Evolutionary conservation across 2,888 invertebrate species (phyloP).

Genomic region (Pseudoips prasinana): DNA sequence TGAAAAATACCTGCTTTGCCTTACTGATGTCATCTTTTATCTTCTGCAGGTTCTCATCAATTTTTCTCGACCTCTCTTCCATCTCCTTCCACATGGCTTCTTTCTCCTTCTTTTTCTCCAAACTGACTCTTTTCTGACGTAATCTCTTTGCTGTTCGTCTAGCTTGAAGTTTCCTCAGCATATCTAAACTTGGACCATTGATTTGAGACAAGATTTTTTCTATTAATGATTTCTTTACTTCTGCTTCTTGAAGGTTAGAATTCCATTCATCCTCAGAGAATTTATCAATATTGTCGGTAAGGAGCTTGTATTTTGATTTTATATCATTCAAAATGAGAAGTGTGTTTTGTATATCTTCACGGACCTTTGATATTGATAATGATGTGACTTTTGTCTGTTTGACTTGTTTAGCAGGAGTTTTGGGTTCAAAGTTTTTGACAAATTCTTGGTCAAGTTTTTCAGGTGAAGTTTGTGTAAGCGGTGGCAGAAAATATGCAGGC

Average conservation of each 20-base stretch:
- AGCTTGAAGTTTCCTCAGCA: slow-evolving; percentile 63
- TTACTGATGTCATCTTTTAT: slow-evolving; percentile 84
- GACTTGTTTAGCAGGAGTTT: slow-evolving; percentile 9
- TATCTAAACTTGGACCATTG: slow-evolving; percentile 59
- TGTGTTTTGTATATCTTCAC: slow-evolving; percentile 41
- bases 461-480: slow-evolving; percentile 4
- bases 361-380: slow-evolving; percentile 43
- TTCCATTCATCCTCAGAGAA: slow-evolving; percentile 82
- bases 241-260: slow-evolving; percentile 69
- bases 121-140: slow-evolving; percentile 64
- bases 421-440: slow-evolving; percentile 46
- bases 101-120: slow-evolving; percentile 57
- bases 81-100: slow-evolving; percentile 58
- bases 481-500: slow-evolving; percentile 38
- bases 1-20: slow-evolving; percentile 81
- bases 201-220: slow-evolving; percentile 58
- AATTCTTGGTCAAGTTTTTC: slow-evolving; percentile 45
- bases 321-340: slow-evolving; percentile 41
- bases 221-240: slow-evolving; percentile 71
- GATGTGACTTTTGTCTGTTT: slow-evolving; percentile 12
- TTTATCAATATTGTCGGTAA: slow-evolving; percentile 64
- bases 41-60: slow-evolving; percentile 85
- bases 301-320: slow-evolving; percentile 52
- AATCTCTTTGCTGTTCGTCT: slow-evolving; percentile 73
- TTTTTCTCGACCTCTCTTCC: slow-evolving; percentile 80